Percentiles rank a stretch among this genome's conserved stretches.
These are phyloP conservation scores for Polyommatus iphigenia DNA, from an alignment of 2,888 invertebrate genomes.

Conservation along the genomic window DNA sequence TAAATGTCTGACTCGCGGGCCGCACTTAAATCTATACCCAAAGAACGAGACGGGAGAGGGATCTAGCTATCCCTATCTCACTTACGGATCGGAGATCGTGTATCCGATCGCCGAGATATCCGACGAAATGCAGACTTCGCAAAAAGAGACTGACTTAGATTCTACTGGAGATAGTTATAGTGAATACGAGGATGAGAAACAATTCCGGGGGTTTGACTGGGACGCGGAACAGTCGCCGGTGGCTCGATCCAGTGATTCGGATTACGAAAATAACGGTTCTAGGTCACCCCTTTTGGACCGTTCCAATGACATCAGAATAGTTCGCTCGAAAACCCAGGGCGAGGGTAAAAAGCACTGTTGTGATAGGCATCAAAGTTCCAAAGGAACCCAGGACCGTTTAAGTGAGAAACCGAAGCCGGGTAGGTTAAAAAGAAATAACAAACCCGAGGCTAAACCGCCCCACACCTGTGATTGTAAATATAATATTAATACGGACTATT, in stretches of 20 bases:
- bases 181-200: slow-evolving; percentile 82
- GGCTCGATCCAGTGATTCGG: slow-evolving; percentile 81
- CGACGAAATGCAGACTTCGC: slow-evolving; percentile 87
- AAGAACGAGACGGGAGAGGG: slow-evolving; percentile 84
- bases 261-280: slow-evolving; percentile 85
- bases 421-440: slow-evolving; percentile 69
- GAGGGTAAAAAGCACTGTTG: slow-evolving; percentile 68
- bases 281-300: slow-evolving; percentile 84
- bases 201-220: slow-evolving; percentile 75
- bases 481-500: slow-evolving; percentile 64
- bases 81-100: slow-evolving; percentile 87
- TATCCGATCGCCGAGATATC: slow-evolving; percentile 93
- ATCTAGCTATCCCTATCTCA: slow-evolving; percentile 85
- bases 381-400: slow-evolving; percentile 56
- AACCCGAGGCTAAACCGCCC: slow-evolving; percentile 56
- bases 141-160: slow-evolving; percentile 82
- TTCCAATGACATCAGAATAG: slow-evolving; percentile 67
- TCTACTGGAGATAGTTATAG: slow-evolving; percentile 82
- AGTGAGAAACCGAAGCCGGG: slow-evolving; percentile 67
- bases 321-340: slow-evolving; percentile 61
- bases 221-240: slow-evolving; percentile 72
- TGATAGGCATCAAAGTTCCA: slow-evolving; percentile 56
- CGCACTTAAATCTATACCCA: slow-evolving; percentile 85
- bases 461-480: slow-evolving; percentile 63
- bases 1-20: slow-evolving; percentile 84